Base-by-base conservation (phyloP, 2,797 vertebrate genomes). In the Phaenicophaeus curvirostris region DNA sequence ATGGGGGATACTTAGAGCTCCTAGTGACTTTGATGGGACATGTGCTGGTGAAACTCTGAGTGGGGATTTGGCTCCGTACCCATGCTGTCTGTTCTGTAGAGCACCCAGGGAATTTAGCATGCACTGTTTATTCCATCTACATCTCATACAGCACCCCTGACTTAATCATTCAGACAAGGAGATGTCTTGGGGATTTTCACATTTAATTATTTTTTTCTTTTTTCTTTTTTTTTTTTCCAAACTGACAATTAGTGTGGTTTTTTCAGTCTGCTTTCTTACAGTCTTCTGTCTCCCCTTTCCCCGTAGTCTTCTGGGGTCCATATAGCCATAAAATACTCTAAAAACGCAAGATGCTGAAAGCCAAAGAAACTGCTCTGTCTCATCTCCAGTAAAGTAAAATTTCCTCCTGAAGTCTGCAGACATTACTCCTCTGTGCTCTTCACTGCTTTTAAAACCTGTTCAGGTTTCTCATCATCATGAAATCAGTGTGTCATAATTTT, bases 161-260 rank as follows among this genome's bases (percentile, higher is more conserved):
- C 61, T 87, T 94, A 86, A 91, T 93, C 59, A 68, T 81, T 77
- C 74, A 95, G 93, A 67, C 61, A 83, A 57, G 83, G 74, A 79
- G 53, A 72, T 77, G 30, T 39, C 75, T 89, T 90, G 35, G 61
- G 72, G 42, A 87, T 83, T 94, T 90, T 84, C 77, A 89, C 35
- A 27, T 90, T 79, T 88, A 69, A 78, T 81, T 85, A 68, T 66
- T 66, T 9, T 54, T 53, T 28, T 53, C 20, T 25, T 15, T 16
- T 51, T 16, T 35, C 23, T 17, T 13, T 6, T 31, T 62, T 23
- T 57, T 37, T 25, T 28, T 31, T 33, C n/a, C 27, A 57, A 67
- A 63, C 25, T 84, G 39, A n/a, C 51, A 66, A 33, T 79, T 85
- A 51, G 7, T 8, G 35, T 55, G 59, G 0, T 6, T 35, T 1